Evolutionary conservation across 2,113 vertebrate species (phyloP).

Genomic region (Garra rufa): DNA sequence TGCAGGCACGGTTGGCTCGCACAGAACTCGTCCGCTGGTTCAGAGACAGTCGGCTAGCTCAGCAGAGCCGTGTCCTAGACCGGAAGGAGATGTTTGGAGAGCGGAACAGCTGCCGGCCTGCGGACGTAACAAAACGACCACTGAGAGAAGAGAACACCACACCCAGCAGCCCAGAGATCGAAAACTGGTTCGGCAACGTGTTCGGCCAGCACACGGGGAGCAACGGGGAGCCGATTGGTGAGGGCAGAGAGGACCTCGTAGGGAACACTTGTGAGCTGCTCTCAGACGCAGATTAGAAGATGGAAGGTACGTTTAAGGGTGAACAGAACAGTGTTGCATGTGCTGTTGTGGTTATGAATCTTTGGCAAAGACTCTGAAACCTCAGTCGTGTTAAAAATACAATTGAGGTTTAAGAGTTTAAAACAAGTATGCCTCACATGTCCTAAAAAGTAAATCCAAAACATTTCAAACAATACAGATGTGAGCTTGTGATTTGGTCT

Average conservation of each 20-base stretch:
- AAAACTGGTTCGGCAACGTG: conserved; percentile 68
- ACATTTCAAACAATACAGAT: no score
- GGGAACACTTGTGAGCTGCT: conserved; percentile 78
- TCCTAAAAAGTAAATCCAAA: no score
- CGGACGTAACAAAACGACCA: conserved; percentile 66
- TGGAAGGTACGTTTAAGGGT: conserved; percentile 60
- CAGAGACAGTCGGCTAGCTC: conserved; percentile 62
- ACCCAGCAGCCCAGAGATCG: conserved; percentile 71
- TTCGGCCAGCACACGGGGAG: conserved; percentile 70
- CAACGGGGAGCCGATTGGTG: conserved; percentile 75
- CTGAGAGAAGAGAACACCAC: conserved; percentile 79
- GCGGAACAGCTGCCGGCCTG: conserved; percentile 60
- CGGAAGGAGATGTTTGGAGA: conserved; percentile 83
- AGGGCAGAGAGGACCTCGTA: conserved; percentile 73
- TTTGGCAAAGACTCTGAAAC: not conserved
- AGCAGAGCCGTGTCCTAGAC: conserved; percentile 79
- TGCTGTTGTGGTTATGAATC: not conserved
- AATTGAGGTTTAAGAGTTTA: not conserved
- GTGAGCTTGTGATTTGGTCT: no score
- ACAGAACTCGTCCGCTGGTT: conserved; percentile 93
- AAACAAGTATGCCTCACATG: no score
- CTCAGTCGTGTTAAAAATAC: not conserved
- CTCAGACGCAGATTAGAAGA: conserved; percentile 79
- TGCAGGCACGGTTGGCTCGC: conserved; percentile 83
- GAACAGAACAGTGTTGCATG: not conserved